These are phyloP conservation scores for Tribolium madens DNA, from an alignment of 1,140 invertebrate genomes.

Conservation along the genomic window DNA sequence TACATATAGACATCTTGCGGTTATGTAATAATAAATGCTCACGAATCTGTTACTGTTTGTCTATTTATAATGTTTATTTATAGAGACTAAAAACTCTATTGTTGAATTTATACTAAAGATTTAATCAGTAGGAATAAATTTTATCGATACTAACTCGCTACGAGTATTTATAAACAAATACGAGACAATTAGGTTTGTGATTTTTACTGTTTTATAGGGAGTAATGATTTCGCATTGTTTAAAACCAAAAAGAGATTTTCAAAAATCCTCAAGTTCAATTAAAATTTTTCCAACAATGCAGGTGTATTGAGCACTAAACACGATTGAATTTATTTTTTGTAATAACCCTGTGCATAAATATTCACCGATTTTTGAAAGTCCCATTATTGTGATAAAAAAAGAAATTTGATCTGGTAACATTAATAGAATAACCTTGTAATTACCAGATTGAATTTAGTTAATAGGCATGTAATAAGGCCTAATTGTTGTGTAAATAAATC, in stretches of 20 bases:
- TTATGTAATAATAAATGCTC: slow-evolving; percentile 7
- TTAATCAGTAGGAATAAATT: background rate
- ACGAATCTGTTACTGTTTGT: slow-evolving; percentile 21
- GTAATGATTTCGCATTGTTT: background rate
- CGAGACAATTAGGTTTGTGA: background rate
- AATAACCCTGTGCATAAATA: too few species aligned
- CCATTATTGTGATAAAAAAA: background rate
- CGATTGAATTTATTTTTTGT: background rate
- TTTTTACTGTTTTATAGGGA: background rate
- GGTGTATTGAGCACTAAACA: too few species aligned
- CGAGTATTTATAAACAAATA: background rate
- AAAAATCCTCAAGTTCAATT: background rate
- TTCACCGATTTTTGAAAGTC: slow-evolving; percentile 31
- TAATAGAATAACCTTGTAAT: background rate
- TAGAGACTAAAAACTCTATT: slow-evolving; percentile 14
- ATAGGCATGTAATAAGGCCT: slow-evolving; percentile 39
- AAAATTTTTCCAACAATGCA: too few species aligned
- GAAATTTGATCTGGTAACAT: background rate
- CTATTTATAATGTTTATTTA: slow-evolving; percentile 15
- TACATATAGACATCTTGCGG: background rate
- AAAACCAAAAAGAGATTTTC: background rate
- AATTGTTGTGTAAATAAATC: slow-evolving; percentile 47
- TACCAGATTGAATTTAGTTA: slow-evolving; percentile 13
- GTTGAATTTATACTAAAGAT: slow-evolving; percentile 19
- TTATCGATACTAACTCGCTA: background rate